These are phyloP conservation scores for Hirudinaria manillensis DNA, from an alignment of 2,888 invertebrate genomes.

Conservation along the genomic window DNA sequence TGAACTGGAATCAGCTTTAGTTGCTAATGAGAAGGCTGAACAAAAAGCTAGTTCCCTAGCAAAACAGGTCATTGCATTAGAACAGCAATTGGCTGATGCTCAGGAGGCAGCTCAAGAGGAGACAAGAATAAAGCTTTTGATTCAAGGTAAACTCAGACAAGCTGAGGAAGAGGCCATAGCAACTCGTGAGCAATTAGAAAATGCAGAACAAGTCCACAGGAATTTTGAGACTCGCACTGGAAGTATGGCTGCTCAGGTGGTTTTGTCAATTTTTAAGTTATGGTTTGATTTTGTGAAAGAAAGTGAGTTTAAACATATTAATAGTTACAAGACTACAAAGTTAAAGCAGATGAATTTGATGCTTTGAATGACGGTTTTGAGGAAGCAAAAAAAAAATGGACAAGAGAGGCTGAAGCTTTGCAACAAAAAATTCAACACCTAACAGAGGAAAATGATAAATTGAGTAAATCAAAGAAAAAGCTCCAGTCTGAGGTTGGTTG, in stretches of 20 bases:
- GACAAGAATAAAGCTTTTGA: slow-evolving; percentile 82
- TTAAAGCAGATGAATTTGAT: slow-evolving; percentile 87
- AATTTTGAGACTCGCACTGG: slow-evolving; percentile 68
- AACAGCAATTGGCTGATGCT: slow-evolving; percentile 79
- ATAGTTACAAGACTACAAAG: slow-evolving; percentile 64
- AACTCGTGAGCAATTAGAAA: slow-evolving; percentile 84
- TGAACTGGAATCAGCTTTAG: slow-evolving; percentile 75
- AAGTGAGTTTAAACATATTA: neutral
- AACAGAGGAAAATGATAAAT: slow-evolving; percentile 79
- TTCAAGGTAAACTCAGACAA: slow-evolving; percentile 70
- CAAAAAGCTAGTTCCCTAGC: slow-evolving; percentile 77
- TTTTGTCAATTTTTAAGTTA: neutral
- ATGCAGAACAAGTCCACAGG: slow-evolving; percentile 84
- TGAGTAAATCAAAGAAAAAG: slow-evolving; percentile 95
- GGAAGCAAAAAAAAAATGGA: slow-evolving; percentile 80
- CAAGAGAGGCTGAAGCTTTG: slow-evolving; percentile 60
- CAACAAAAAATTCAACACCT: slow-evolving; percentile 75
- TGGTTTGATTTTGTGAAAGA: neutral
- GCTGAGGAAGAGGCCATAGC: slow-evolving; percentile 81
- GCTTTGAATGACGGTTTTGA: slow-evolving; percentile 76
- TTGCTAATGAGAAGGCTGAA: slow-evolving; percentile 77
- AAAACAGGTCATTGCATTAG: slow-evolving; percentile 75
- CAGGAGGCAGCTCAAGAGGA: slow-evolving; percentile 80
- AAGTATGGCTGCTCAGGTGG: slow-evolving; percentile 47
- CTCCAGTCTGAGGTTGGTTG: slow-evolving; percentile 74